Percentiles rank a stretch among this genome's conserved stretches.
Evolutionary conservation across 2,113 vertebrate genomes (phyloP).

Genomic region (Stegostoma tigrinum): DNA sequence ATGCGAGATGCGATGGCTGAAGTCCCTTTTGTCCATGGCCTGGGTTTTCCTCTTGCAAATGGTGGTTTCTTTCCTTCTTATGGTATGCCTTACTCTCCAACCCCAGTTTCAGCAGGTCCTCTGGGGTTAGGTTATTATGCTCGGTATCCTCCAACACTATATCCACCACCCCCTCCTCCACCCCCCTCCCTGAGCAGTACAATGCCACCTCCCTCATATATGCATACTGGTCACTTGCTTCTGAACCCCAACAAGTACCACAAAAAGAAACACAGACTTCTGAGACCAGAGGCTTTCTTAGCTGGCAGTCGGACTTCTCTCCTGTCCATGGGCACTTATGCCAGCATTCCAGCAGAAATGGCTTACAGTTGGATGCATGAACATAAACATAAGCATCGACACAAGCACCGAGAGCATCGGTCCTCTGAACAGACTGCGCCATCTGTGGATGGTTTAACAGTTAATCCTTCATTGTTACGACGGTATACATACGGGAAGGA

Average conservation of each 20-base stretch:
- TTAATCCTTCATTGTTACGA: conserved; percentile 68
- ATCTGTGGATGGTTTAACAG: conserved; percentile 53
- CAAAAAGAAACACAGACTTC: conserved; percentile 81
- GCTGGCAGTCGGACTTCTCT: conserved; percentile 67
- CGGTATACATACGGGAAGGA: conserved; percentile 85
- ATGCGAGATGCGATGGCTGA: conserved; percentile 89
- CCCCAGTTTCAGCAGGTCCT: conserved; percentile 65
- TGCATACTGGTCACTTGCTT: conserved; percentile 74
- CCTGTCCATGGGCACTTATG: conserved; percentile 71
- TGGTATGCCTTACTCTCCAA: conserved; percentile 87
- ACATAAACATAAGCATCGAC: conserved; percentile 94
- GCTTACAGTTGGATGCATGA: conserved; percentile 81
- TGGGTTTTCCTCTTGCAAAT: conserved; percentile 79
- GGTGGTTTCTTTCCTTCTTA: conserved; percentile 90
- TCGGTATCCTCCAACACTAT: conserved; percentile 75
- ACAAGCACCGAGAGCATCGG: conserved; percentile 84
- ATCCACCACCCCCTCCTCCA: conserved; percentile 77
- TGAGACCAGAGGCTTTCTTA: conserved; percentile 76
- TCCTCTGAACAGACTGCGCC: conserved; percentile 59
- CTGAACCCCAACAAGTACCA: conserved; percentile 91
- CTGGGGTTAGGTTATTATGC: conserved; percentile 86
- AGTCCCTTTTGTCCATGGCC: conserved; percentile 88
- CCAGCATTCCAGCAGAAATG: conserved; percentile 70
- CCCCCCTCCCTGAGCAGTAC: conserved; percentile 73
- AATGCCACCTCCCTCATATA: conserved; percentile 60